Evolutionary conservation across 2,113 vertebrate genomes (phyloP).

Genomic region (Mustela lutreola): DNA sequence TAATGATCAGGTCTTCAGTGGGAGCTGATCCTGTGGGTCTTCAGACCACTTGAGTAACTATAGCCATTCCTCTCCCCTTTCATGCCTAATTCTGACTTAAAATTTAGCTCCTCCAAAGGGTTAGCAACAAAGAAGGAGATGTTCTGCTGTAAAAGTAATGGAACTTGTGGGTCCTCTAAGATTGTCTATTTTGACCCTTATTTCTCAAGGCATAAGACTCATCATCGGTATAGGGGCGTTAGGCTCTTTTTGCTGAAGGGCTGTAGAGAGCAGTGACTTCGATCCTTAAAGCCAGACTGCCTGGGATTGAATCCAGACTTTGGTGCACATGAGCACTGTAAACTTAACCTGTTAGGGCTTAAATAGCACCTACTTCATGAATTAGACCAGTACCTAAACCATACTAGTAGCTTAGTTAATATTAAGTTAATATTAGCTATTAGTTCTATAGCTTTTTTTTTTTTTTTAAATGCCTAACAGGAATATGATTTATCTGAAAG

Average conservation of each 20-base stretch:
- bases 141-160: not conserved
- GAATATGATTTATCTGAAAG: not conserved
- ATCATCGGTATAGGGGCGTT: not conserved
- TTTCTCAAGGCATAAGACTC: not conserved
- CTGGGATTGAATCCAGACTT: not conserved
- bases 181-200: not conserved
- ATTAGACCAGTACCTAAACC: not conserved
- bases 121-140: not conserved
- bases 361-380: conserved; percentile 19
- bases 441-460: not conserved
- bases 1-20: not conserved
- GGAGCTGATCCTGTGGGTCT: not conserved
- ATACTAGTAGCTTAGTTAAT: not conserved
- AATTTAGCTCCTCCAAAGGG: not conserved
- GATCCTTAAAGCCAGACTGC: not conserved
- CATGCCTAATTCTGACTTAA: not conserved
- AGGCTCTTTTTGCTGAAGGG: not conserved
- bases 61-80: not conserved
- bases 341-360: not conserved
- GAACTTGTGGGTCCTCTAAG: not conserved
- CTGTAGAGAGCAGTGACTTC: not conserved
- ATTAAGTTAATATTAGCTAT: not conserved
- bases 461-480: not conserved
- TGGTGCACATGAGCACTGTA: not conserved
- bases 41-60: not conserved